Conservation (phyloP, 2,113 vertebrate species). For the Isichthys henryi region DNA sequence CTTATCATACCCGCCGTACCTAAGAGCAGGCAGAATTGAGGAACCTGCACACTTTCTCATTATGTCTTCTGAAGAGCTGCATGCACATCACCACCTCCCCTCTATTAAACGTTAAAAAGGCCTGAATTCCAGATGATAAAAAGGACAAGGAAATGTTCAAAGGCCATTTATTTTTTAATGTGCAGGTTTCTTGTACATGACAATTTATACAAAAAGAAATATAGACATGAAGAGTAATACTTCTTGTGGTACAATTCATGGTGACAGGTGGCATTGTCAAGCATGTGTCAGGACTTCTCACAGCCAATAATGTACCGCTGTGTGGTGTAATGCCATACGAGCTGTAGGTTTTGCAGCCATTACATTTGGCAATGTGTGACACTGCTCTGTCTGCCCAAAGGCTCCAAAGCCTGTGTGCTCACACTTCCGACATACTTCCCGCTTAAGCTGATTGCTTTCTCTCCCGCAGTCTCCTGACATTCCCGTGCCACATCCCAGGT, state of each 20-base stretch:
- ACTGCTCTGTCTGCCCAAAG: neutral
- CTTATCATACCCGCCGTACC: neutral
- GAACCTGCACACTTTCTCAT: neutral
- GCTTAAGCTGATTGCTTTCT: neutral
- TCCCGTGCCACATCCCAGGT: neutral
- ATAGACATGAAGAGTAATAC: neutral
- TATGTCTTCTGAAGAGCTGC: neutral
- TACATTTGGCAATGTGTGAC: neutral
- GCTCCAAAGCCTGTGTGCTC: neutral
- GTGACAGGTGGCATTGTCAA: neutral
- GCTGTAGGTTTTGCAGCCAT: neutral
- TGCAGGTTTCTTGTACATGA: neutral
- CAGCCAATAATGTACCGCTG: neutral
- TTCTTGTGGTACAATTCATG: neutral
- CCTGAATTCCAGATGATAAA: neutral
- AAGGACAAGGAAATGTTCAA: neutral
- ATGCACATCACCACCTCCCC: neutral
- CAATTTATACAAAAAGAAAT: neutral
- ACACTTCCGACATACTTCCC: neutral
- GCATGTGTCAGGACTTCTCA: neutral
- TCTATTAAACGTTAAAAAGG: neutral
- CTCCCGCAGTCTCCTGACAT: neutral
- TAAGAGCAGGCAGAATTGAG: neutral
- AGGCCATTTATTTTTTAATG: neutral
- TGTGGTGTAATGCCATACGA: neutral